phyloP scores from a whole-genome alignment of 2,113 vertebrate species.

The Corvus cornix region DNA sequence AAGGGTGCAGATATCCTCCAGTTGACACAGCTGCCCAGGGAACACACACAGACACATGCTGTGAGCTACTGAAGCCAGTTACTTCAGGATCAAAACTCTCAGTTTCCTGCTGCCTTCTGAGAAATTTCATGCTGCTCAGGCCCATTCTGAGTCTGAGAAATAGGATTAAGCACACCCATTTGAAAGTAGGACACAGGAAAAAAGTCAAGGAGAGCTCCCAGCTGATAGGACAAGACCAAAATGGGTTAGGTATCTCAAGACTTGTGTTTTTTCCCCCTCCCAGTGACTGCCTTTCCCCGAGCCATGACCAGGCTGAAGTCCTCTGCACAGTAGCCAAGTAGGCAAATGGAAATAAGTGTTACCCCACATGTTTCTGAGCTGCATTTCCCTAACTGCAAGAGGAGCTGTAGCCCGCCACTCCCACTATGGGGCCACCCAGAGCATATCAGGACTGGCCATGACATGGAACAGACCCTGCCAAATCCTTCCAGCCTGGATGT shows the following conservation, averaged over 20 bases:
- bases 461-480: neutral
- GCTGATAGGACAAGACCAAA: neutral
- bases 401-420: neutral
- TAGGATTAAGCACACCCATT: neutral
- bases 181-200: neutral
- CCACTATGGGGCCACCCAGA: neutral
- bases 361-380: neutral
- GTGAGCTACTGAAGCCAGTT: neutral
- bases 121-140: neutral
- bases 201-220: neutral
- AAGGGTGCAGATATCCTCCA: neutral
- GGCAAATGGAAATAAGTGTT: neutral
- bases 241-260: neutral
- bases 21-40: neutral
- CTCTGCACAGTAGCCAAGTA: neutral
- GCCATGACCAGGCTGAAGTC: neutral
- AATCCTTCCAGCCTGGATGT: neutral
- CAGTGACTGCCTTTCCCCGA: neutral
- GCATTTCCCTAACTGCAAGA: neutral
- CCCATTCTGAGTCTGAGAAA: neutral
- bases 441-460: neutral
- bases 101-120: neutral
- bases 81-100: neutral
- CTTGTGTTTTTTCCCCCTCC: neutral
- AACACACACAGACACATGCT: neutral